phyloP scores from a whole-genome alignment of 2,797 vertebrate genomes.

The Danio jaintianensis region DNA sequence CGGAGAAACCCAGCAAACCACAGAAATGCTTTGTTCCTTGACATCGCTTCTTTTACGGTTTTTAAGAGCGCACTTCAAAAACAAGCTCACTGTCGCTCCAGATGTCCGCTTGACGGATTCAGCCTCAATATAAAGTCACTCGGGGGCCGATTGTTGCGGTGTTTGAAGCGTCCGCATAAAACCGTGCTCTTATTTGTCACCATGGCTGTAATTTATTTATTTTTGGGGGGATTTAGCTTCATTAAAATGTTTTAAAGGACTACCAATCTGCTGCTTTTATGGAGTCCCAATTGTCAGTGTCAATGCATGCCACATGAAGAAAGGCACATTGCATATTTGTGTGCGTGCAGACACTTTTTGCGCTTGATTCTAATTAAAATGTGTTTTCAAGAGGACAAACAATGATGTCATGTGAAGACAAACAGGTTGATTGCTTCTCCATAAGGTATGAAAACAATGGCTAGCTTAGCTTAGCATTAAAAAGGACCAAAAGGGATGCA shows the following conservation, averaged over 20 bases:
- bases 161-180: conserved; percentile 81
- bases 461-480: not conserved
- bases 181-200: conserved; percentile 80
- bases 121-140: conserved; percentile 77
- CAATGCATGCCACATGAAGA: conserved; percentile 63
- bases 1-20: conserved; percentile 77
- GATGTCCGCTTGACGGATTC: conserved; percentile 79
- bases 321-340: conserved; percentile 46
- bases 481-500: no score
- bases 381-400: conserved; percentile 44
- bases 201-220: conserved; percentile 71
- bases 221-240: conserved; percentile 74
- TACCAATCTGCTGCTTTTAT: conserved; percentile 67
- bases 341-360: conserved; percentile 50
- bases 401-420: conserved; percentile 13
- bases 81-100: conserved; percentile 82
- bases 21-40: conserved; percentile 80
- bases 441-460: not conserved
- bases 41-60: conserved; percentile 77
- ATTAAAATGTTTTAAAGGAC: conserved; percentile 81
- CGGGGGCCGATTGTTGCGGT: conserved; percentile 67
- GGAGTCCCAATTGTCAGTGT: conserved; percentile 67
- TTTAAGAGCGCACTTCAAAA: conserved; percentile 75
- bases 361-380: conserved; percentile 29
- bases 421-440: conserved; percentile 14